Evolutionary conservation across 2,888 invertebrate genomes (phyloP), one percentile per base, ranked within the genome.

Genomic region (Thera obeliscata): DNA sequence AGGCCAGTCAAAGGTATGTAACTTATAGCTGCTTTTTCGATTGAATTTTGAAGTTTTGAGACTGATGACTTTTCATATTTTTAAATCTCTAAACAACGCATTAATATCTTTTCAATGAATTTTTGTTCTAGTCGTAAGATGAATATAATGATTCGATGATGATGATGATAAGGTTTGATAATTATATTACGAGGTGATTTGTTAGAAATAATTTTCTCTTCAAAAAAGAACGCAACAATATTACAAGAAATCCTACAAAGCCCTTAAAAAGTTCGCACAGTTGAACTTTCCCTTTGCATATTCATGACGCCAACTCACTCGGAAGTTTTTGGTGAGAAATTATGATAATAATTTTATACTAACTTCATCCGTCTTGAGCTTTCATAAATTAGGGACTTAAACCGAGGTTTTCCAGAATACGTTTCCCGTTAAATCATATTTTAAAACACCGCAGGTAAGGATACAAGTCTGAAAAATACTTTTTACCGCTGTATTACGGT

Each of bases 271-370:
- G 85, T 87, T 88, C 75, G 80, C 83, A 79, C 83, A 80, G 82
- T 81, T 87, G 88, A 91, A 91, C 90, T 90, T 89, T 84, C 81
- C 81, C 82, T 87, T 90, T 91, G 91, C 88, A 91, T 92, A 91
- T 92, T 92, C 91, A 91, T 91, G 79, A 81, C 80, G 82, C 78
- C 86, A 90, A 89, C 87, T 89, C 88, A 87, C 86, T 87, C 82
- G 88, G 88, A 91, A 91, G 90, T 90, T 91, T 89, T 89, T 87
- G 91, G 90, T 90, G 89, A 87, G 90, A 89, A 91, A 92, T 92
- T 90, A 91, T 90, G 87, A 87, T 89, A 90, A 91, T 90, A 88
- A 90, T 89, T 90, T 90, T 88, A 88, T 87, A 86, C 86, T 85
- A 90, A 90, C 87, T 89, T 87, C 85, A 89, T 89, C 87, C 87